Conservation (phyloP, 2,797 vertebrate genomes). For the Chromobotia macracanthus region DNA sequence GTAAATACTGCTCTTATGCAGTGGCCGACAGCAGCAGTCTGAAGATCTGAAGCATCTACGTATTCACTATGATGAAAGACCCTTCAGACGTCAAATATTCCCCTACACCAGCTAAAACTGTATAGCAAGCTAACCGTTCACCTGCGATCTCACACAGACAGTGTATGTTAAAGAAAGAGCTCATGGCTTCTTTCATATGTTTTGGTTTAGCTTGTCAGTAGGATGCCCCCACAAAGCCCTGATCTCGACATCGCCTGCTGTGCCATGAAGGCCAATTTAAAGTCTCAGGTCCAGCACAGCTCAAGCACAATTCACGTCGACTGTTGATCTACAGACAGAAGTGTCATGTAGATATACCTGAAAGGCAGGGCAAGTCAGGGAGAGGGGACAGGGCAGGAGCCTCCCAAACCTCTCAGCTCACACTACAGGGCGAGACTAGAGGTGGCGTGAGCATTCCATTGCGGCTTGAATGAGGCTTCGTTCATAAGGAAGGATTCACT, state of each 20-base stretch:
- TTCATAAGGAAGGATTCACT: constrained; percentile 96
- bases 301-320: too few relatives aligned
- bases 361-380: constrained; percentile 71
- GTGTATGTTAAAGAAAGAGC: too few relatives aligned
- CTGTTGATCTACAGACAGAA: constrained; percentile 91
- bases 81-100: constrained; percentile 97
- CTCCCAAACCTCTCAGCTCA: constrained; percentile 74
- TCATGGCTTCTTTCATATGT: too few relatives aligned
- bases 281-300: constrained; percentile 92
- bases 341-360: constrained; percentile 83
- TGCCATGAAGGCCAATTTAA: constrained; percentile 98
- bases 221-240: constrained; percentile 36
- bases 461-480: constrained; percentile 86
- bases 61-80: constrained; percentile 92
- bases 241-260: constrained; percentile 75
- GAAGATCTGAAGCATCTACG: constrained; percentile 96
- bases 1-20: constrained; percentile 90
- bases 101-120: constrained; percentile 97
- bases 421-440: constrained; percentile 88
- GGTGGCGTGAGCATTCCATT: constrained; percentile 87
- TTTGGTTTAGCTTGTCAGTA: too few relatives aligned
- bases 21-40: constrained; percentile 97
- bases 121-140: constrained; percentile 97
- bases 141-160: constrained; percentile 96
- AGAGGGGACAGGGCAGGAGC: constrained; percentile 59